Percentiles rank a stretch among this genome's conserved stretches.
Conservation (phyloP, 2,888 invertebrate species). For the Chydorus sphaericus region DNA sequence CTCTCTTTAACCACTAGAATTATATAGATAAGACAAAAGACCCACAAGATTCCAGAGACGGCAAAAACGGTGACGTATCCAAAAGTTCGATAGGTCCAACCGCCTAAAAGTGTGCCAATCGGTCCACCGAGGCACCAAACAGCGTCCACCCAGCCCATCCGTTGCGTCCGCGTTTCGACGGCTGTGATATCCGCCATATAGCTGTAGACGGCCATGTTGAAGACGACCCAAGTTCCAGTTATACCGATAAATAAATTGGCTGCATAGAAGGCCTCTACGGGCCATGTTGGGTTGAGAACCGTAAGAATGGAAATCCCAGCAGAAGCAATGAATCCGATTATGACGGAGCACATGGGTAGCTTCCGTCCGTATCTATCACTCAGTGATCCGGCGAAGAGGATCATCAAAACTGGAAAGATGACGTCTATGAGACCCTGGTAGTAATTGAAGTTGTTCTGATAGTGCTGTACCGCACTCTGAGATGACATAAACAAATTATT, state of each 20-base stretch:
- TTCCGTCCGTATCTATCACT: not conserved
- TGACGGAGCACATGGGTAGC: not conserved
- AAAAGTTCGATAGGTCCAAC: conserved; percentile 12
- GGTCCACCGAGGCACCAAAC: conserved; percentile 29
- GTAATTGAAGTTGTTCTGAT: not conserved
- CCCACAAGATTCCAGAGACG: not conserved
- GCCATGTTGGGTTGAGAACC: not conserved
- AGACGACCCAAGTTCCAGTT: conserved; percentile 15
- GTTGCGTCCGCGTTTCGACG: conserved; percentile 41
- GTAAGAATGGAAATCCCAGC: not conserved
- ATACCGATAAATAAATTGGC: not conserved
- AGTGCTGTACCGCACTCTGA: not conserved
- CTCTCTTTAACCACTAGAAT: not conserved
- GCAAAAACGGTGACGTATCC: not conserved
- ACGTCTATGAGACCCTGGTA: not conserved
- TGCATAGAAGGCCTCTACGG: not conserved
- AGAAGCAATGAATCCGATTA: not conserved
- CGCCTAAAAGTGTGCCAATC: conserved; percentile 22
- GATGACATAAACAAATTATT: no score
- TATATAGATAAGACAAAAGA: not conserved
- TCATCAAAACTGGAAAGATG: not conserved
- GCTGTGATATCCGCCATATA: conserved; percentile 28
- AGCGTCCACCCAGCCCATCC: conserved; percentile 41
- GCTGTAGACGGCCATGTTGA: conserved; percentile 24
- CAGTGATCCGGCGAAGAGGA: not conserved